A percentile compares a stretch with the other conserved stretches of the same genome.
phyloP scores from a whole-genome alignment of 2,113 vertebrate species.

The Sinocyclocheilus anophthalmus region DNA sequence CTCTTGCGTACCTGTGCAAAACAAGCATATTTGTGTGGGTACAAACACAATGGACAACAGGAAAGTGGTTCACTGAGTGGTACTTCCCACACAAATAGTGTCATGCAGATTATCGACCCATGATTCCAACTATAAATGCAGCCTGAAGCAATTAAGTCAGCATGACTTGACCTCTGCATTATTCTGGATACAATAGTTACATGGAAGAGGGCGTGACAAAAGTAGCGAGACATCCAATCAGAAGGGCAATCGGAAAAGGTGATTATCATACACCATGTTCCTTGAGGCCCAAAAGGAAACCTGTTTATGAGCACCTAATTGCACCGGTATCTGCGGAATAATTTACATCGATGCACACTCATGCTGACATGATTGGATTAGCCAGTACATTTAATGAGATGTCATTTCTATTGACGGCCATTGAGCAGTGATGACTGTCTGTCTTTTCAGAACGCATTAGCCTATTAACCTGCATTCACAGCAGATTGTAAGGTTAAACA shows the following conservation, averaged over 20 bases:
- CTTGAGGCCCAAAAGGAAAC: conserved; percentile 12
- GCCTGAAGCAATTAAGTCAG: conserved; percentile 1
- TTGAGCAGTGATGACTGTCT: background rate
- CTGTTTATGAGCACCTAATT: conserved; percentile 38
- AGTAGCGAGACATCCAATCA: background rate
- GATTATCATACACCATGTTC: conserved; percentile 26
- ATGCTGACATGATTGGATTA: conserved; percentile 50
- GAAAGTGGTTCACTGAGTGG: background rate
- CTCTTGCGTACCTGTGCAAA: conserved; percentile 3
- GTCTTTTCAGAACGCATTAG: conserved; percentile 14
- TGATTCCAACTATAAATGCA: background rate
- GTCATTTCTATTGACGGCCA: conserved; percentile 23
- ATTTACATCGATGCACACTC: conserved; percentile 39
- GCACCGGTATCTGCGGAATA: conserved; percentile 37
- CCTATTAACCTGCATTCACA: background rate
- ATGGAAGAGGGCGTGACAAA: background rate
- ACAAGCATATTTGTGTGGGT: background rate
- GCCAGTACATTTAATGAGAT: conserved; percentile 32
- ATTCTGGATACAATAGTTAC: background rate
- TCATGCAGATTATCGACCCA: background rate
- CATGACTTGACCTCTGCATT: conserved; percentile 4
- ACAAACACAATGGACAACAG: background rate
- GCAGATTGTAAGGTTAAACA: background rate
- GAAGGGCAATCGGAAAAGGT: background rate
- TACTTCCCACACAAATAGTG: conserved; percentile 21